Evolutionary conservation across 2,888 invertebrate species (phyloP).

Genomic region (Antheraea assamensis): DNA sequence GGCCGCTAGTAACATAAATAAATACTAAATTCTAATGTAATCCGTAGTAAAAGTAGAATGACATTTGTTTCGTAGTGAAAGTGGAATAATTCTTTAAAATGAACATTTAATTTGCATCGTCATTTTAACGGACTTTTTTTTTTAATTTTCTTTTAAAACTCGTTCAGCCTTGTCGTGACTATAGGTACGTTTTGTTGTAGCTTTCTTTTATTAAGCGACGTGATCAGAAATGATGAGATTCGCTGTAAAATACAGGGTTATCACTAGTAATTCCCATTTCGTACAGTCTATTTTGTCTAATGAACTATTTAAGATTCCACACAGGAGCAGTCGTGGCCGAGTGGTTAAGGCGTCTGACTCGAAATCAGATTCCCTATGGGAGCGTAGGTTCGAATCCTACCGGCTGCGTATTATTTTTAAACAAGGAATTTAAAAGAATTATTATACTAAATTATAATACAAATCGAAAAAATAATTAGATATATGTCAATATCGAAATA

Average conservation of each 20-base stretch:
- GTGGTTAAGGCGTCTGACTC: slow-evolving; percentile 88
- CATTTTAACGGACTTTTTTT: neutral
- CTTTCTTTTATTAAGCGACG: neutral
- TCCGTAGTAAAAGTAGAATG: neutral
- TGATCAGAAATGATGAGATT: no score
- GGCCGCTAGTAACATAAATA: neutral
- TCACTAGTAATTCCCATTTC: neutral
- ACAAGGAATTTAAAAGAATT: neutral
- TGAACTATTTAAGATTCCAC: neutral
- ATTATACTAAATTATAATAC: neutral
- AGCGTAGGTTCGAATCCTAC: slow-evolving; percentile 94
- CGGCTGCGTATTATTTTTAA: slow-evolving; percentile 83
- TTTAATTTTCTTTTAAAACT: neutral
- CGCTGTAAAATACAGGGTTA: no score
- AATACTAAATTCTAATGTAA: neutral
- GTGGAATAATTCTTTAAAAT: neutral
- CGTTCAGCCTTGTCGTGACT: neutral
- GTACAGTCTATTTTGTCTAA: neutral
- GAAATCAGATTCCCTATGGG: slow-evolving; percentile 93
- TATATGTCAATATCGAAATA: no score
- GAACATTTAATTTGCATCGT: neutral
- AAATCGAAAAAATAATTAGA: no score
- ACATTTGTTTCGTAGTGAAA: neutral
- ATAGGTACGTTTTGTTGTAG: neutral
- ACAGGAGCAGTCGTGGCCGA: slow-evolving; percentile 85